Evolutionary conservation across 1,140 invertebrate genomes (phyloP), one percentile per base, ranked within the genome.

Genomic region (Mamestra configurata): DNA sequence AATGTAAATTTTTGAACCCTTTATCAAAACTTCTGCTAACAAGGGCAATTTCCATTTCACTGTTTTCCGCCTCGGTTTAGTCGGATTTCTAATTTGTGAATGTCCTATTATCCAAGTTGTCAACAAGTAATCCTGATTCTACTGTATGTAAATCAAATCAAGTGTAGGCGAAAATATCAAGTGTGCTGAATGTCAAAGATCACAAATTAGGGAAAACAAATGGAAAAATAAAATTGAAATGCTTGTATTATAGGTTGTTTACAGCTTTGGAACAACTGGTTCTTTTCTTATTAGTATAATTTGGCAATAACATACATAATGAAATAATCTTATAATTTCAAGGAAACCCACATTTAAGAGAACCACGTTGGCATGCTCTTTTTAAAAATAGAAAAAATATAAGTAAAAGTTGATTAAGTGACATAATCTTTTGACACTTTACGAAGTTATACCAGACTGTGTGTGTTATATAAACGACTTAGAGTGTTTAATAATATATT

Each of bases 321-420:
- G n/a, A n/a, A n/a, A n/a, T n/a, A n/a, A 59, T 59, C 24, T 13
- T 15, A 31, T 59, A 31, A 59, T 59, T 31, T 59, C 55, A 59
- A 59, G 55, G 55, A 59, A 59, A 59, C 24, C 24, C 15, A 15
- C 24, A 59, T 55, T 24, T 24, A 24, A 55, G 1, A 11, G 20
- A 11, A 10, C n/a, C n/a, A n/a, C n/a, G 22, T 22, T 24, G 10
- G 11, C 2, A 10, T 13, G 11, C 8, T 11, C 1, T 1, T 11
- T 43, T 0, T 43, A 43, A 43, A 43, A 55, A 11, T 24, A 11
- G 20, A 22, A 8, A 24, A 24, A 10, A 55, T 24, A 4, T 7
- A 55, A 55, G 8, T 7, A 11, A 55, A 27, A 24, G 1, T 24
- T 55, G 11, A n/a, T n/a, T 31, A 31, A 1, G 2, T 31, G 5